phyloP scores from a whole-genome alignment of 2,113 vertebrate species.

The Acinonyx jubatus region DNA sequence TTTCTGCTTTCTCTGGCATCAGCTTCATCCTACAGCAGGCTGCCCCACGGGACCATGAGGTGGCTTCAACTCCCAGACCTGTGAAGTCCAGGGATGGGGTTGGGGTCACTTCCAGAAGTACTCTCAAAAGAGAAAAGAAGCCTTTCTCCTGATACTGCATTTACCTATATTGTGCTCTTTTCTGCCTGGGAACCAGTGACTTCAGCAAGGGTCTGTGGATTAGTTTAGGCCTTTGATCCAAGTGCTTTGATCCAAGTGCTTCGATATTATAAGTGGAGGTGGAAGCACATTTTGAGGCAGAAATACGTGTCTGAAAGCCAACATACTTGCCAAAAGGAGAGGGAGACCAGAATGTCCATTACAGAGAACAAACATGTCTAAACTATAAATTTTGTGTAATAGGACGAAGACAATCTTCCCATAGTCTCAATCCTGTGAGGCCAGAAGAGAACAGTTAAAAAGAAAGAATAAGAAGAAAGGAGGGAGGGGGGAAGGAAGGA shows the following conservation, averaged over 20 bases:
- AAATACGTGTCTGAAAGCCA: not conserved
- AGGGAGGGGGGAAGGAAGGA: not conserved
- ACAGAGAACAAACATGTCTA: not conserved
- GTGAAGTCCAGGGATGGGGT: not conserved
- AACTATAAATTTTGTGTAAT: not conserved
- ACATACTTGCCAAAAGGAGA: not conserved
- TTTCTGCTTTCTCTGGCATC: not conserved
- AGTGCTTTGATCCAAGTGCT: too few species aligned
- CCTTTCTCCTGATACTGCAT: not conserved
- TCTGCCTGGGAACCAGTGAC: not conserved
- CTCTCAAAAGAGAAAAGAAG: not conserved
- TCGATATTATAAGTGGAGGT: not conserved
- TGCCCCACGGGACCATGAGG: not conserved
- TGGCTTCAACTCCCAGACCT: not conserved
- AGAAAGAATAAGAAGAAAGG: not conserved
- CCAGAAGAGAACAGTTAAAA: not conserved
- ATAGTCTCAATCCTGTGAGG: not conserved
- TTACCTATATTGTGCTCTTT: not conserved
- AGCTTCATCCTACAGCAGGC: not conserved
- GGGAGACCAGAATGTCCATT: not conserved
- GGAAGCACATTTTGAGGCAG: not conserved
- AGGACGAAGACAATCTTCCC: not conserved
- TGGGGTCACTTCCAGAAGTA: not conserved
- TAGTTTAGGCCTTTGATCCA: not conserved
- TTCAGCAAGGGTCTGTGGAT: not conserved